Evolutionary conservation across 2,797 vertebrate species (phyloP).

Genomic region (Melopsittacus undulatus): DNA sequence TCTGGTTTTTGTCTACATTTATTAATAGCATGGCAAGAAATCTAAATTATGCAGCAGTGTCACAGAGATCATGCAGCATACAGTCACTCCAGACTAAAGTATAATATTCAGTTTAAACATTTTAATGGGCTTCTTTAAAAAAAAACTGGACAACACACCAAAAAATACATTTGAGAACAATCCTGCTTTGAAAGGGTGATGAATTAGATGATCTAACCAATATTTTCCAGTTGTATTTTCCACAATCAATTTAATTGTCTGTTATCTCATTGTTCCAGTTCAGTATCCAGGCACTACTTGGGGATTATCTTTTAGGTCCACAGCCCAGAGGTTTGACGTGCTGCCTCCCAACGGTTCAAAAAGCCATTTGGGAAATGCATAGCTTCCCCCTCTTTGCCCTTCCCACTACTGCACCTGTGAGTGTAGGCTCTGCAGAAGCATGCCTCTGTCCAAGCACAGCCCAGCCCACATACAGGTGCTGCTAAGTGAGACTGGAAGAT

Average conservation of each 20-base stretch:
- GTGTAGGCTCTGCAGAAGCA: background rate
- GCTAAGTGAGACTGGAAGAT: background rate
- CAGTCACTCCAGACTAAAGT: slow-evolving; percentile 15
- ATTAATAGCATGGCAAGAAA: slow-evolving; percentile 67
- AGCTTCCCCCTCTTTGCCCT: background rate
- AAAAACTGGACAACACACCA: slow-evolving; percentile 37
- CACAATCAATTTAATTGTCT: background rate
- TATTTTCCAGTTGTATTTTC: slow-evolving; percentile 34
- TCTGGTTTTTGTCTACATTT: slow-evolving; percentile 69
- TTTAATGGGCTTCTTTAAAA: slow-evolving; percentile 43
- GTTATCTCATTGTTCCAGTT: slow-evolving; percentile 51
- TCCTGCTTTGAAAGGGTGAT: slow-evolving; percentile 30
- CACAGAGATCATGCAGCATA: slow-evolving; percentile 42
- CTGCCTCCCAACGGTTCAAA: background rate
- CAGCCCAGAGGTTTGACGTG: background rate
- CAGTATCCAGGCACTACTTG: background rate
- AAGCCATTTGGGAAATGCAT: background rate
- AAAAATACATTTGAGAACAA: slow-evolving; percentile 47
- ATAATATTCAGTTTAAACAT: slow-evolving; percentile 32
- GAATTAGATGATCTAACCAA: slow-evolving; percentile 32
- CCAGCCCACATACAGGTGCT: background rate
- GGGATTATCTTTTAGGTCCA: background rate
- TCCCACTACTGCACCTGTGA: background rate
- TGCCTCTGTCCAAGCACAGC: background rate
- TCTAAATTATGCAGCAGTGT: slow-evolving; percentile 41